Evolutionary conservation across 2,888 invertebrate species (phyloP), one percentile per base, ranked within the genome.

Genomic region (Synanthedon andrenaeformis): DNA sequence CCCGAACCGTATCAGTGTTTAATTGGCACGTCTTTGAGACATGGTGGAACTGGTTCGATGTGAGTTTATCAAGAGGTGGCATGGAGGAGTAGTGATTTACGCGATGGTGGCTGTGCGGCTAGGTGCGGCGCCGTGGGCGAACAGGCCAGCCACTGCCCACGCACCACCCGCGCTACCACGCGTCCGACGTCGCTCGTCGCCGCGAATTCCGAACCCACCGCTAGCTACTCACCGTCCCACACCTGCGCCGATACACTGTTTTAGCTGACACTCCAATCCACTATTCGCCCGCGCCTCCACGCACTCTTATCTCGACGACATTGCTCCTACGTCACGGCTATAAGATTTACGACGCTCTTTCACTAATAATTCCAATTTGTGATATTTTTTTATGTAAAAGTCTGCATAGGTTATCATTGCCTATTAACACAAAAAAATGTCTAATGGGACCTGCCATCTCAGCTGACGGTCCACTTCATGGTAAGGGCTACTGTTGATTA

Each of bases 91-190:
- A 63, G 68, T 74, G 70, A 75, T 77, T 76, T 72, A 73, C 75
- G 70, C 73, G 65, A 35, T 35, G 35, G 69, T 74, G 63, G 55
- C 74, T 68, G 60, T 63, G 66, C 68, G 78, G 78, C 78, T 83
- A 79, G 85, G 84, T 82, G 85, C 74, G 84, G 78, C 70, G 70
- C 59, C 64, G 80, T 79, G 80, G 79, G 80, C 83, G 85, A 81
- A 79, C 82, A 63, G 62, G 77, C 75, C 66, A 49, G 14, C 52
- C 60, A 65, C 67, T 70, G 72, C 83, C 79, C 74, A 76, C 79
- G 72, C 76, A 56, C 59, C 64, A 64, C 65, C 61, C 57, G 62
- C 61, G 62, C 60, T 58, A 57, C 64, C 65, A 64, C 65, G 65
- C 69, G 63, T 59, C 60, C 57, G 57, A 50, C 51, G 66, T 69